Base-by-base conservation (phyloP, 2,797 vertebrate species). In the Perdix hodgsoniae region DNA sequence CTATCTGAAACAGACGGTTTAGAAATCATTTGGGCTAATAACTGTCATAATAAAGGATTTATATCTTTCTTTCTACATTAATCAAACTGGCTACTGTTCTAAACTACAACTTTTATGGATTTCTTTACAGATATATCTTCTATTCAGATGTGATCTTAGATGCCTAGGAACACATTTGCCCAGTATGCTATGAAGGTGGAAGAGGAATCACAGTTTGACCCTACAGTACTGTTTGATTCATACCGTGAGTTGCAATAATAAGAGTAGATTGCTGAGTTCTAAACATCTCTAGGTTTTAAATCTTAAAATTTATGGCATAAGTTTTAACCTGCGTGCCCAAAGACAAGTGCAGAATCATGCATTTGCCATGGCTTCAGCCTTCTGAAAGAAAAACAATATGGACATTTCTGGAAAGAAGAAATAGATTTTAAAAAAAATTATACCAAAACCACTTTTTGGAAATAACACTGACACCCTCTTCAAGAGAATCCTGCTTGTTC, bases 401-500 rank as follows among this genome's bases (percentile, higher is more conserved):
- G 18, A 83, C 12, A n/a, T 4, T 90, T 79, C 15, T 18, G 35
- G n/a, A 86, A 91, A 91, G 39, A 94, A 74, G 33, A 88, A 87
- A 78, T 11, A 94, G 69, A 81, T 88, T 88, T 81, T 54, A 4
- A 24, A 49, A 3, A 78, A 31, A 8, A 35, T 8, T 27, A n/a
- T 72, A 54, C 71, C 31, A 24, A 29, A 70, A 64, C 69, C 1
- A 4, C 42, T 8, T 60, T 88, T 86, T 40, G 17, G 29, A 42
- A 63, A 80, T 83, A 93, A 85, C 31, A 14, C 21, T 74, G 37
- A 84, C 11, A 37, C 9, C 26, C 21, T 56, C 89, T 84, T 83
- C 72, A 93, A 78, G 65, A 78, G 47, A 74, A 91, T 78, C 18
- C 29, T 60, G 52, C 88, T 82, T 94, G 37, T 54, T 18, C 60